These are phyloP conservation scores for Charaxes varanes DNA, from an alignment of 1,140 invertebrate genomes.

Conservation along the genomic window DNA sequence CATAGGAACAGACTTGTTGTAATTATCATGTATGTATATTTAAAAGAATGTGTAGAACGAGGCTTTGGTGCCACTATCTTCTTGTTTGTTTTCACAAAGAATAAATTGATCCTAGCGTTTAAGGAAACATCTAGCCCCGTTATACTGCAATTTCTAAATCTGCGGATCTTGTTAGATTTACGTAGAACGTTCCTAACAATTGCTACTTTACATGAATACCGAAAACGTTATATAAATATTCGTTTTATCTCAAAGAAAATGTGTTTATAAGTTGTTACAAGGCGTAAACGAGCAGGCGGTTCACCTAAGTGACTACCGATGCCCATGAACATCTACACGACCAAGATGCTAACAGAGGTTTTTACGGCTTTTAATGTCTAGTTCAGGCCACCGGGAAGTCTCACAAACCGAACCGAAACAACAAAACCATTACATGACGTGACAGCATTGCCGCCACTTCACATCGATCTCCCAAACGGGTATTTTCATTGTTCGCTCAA, in stretches of 20 bases:
- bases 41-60: too few relatives aligned
- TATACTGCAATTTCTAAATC: slow-evolving; percentile 29
- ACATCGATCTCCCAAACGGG: slow-evolving; percentile 7
- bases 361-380: too few relatives aligned
- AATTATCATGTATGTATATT: too few relatives aligned
- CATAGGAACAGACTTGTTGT: too few relatives aligned
- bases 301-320: too few relatives aligned
- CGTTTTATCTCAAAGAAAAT: neutral
- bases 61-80: neutral
- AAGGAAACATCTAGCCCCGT: slow-evolving; percentile 20
- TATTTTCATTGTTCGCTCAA: slow-evolving; percentile 11
- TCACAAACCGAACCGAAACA: too few relatives aligned
- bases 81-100: slow-evolving; percentile 2
- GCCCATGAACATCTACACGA: too few relatives aligned
- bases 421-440: too few relatives aligned
- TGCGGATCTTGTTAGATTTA: slow-evolving; percentile 17
- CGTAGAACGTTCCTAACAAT: slow-evolving; percentile 11
- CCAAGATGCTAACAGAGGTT: too few relatives aligned
- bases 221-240: neutral
- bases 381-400: too few relatives aligned
- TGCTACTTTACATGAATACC: neutral
- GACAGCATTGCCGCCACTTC: too few relatives aligned
- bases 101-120: slow-evolving; percentile 17
- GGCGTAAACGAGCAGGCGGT: too few relatives aligned
- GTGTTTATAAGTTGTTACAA: neutral